phyloP scores from a whole-genome alignment of 2,888 invertebrate species.

The Catocala nupta region DNA sequence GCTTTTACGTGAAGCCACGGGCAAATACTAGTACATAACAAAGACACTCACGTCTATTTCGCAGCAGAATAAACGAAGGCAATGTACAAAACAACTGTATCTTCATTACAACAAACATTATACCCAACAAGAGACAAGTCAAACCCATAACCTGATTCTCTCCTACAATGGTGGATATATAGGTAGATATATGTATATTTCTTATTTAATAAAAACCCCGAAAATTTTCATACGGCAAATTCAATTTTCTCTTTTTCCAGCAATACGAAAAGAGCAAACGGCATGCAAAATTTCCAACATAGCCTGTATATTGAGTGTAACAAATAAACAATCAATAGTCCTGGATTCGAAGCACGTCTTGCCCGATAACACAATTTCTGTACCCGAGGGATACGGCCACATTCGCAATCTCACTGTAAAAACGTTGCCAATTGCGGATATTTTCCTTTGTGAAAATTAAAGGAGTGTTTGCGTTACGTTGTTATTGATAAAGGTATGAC shows the following conservation, averaged over 20 bases:
- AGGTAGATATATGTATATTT: neutral
- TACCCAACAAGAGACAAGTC: no score
- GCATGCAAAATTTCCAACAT: conserved; percentile 31
- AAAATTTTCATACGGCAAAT: conserved; percentile 3
- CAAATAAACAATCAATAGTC: conserved; percentile 45
- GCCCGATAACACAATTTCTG: conserved; percentile 49
- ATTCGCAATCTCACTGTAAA: conserved; percentile 15
- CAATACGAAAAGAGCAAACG: conserved; percentile 16
- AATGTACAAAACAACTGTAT: no score
- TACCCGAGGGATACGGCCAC: conserved; percentile 12
- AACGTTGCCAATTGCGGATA: conserved; percentile 12
- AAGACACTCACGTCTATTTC: no score
- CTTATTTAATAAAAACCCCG: neutral
- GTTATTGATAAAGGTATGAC: neutral
- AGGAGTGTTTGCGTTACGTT: neutral
- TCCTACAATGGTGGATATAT: no score
- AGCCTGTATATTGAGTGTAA: conserved; percentile 20
- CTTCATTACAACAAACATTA: no score
- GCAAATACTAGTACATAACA: no score
- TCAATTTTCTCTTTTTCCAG: conserved; percentile 8
- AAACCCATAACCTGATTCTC: no score
- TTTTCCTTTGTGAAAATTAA: conserved; percentile 9
- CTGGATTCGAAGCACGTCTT: conserved; percentile 46
- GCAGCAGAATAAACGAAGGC: no score
- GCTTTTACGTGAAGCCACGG: no score